phyloP scores from a whole-genome alignment of 2,113 vertebrate species.

The Micromys minutus region DNA sequence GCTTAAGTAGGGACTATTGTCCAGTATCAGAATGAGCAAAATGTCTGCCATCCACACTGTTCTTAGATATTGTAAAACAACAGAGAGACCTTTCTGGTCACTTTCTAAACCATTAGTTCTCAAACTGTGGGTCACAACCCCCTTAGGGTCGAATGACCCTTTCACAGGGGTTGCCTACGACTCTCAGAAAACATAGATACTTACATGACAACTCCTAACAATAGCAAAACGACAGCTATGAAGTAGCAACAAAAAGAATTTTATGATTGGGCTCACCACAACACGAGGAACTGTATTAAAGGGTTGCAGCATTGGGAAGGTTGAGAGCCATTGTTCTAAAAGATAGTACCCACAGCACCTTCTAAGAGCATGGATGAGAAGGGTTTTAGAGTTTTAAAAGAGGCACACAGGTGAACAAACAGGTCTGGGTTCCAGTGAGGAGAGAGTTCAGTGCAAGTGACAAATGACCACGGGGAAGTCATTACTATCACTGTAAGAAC shows the following conservation, averaged over 20 bases:
- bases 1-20: neutral
- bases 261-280: neutral
- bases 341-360: neutral
- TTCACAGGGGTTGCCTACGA: neutral
- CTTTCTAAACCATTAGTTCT: neutral
- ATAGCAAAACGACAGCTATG: neutral
- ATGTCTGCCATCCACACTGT: neutral
- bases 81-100: neutral
- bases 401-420: neutral
- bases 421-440: neutral
- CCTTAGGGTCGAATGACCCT: neutral
- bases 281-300: neutral
- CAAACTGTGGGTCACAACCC: neutral
- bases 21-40: neutral
- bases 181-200: neutral
- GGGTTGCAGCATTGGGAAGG: neutral
- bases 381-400: neutral
- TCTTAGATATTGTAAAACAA: neutral
- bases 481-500: neutral
- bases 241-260: neutral
- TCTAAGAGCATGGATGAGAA: neutral
- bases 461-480: neutral
- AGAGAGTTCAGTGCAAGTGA: neutral
- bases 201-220: neutral
- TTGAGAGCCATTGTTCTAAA: neutral